These are phyloP conservation scores for Lasioglossum lativentre DNA, from an alignment of 2,888 invertebrate species.

Conservation along the genomic window DNA sequence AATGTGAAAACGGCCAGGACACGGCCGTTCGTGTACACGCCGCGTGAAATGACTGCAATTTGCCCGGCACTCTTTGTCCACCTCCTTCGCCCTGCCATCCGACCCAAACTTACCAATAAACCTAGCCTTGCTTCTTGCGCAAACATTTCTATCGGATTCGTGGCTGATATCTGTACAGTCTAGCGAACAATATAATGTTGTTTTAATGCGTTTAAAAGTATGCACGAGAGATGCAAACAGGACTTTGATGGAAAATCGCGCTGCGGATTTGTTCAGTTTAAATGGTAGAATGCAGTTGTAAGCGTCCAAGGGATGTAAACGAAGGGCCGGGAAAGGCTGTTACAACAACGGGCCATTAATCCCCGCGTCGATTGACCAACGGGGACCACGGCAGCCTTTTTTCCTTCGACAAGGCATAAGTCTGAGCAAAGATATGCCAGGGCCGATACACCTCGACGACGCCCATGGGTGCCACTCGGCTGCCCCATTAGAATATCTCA, in stretches of 20 bases:
- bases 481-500: conserved; percentile 83
- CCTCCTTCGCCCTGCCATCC: neutral
- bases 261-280: neutral
- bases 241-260: neutral
- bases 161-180: neutral
- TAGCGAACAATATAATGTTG: neutral
- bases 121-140: neutral
- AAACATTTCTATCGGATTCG: neutral
- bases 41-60: conserved; percentile 56
- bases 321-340: neutral
- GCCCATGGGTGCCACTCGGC: conserved; percentile 80
- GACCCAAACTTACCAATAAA: neutral
- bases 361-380: conserved; percentile 69
- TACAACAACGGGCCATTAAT: neutral
- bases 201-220: neutral
- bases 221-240: neutral
- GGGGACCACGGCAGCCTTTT: conserved; percentile 61
- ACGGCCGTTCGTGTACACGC: conserved; percentile 38
- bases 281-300: neutral
- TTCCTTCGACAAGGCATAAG: conserved; percentile 76
- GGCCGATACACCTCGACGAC: conserved; percentile 76
- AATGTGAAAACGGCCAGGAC: conserved; percentile 58
- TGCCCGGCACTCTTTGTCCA: conserved; percentile 29
- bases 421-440: conserved; percentile 76
- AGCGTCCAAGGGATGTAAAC: neutral